Evolutionary conservation across 2,797 vertebrate species (phyloP).

Genomic region (Urophycis tenuis): DNA sequence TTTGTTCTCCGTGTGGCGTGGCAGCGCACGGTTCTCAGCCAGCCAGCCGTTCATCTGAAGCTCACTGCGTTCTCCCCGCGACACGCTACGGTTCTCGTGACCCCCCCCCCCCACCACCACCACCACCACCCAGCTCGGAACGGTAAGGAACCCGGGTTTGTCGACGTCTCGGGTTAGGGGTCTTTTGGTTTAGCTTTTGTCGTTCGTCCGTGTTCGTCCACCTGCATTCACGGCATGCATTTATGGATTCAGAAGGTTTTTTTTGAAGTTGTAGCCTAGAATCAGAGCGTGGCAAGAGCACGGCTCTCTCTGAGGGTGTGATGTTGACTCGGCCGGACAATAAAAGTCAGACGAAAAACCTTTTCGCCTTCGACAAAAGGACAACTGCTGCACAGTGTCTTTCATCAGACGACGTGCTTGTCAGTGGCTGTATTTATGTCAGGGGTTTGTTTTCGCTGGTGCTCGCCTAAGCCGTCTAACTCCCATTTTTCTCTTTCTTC

Average conservation of each 20-base stretch:
- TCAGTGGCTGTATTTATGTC: not conserved
- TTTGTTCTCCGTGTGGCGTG: constrained; percentile 41
- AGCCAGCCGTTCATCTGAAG: constrained; percentile 26
- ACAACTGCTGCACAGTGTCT: not conserved
- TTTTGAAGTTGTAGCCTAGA: too few species aligned
- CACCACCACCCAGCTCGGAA: too few species aligned
- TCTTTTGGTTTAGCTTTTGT: too few species aligned
- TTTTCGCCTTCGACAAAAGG: not conserved
- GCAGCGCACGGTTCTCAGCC: constrained; percentile 49
- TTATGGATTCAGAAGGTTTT: too few species aligned
- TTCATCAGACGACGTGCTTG: not conserved
- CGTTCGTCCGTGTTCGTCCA: too few species aligned
- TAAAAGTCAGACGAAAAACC: not conserved
- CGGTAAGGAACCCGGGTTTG: constrained; percentile 35
- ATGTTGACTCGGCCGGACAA: not conserved
- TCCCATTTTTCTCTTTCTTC: not conserved
- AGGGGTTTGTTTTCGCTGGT: not conserved
- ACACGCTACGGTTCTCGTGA: not conserved
- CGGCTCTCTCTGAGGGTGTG: not conserved
- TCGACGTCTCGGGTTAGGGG: not conserved
- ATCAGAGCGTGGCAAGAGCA: too few species aligned
- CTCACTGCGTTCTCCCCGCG: not conserved
- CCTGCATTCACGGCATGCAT: too few species aligned
- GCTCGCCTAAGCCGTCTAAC: not conserved
- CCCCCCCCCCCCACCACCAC: too few species aligned